Base-by-base conservation (phyloP, 2,888 invertebrate species). In the Diplolepis rosae region DNA sequence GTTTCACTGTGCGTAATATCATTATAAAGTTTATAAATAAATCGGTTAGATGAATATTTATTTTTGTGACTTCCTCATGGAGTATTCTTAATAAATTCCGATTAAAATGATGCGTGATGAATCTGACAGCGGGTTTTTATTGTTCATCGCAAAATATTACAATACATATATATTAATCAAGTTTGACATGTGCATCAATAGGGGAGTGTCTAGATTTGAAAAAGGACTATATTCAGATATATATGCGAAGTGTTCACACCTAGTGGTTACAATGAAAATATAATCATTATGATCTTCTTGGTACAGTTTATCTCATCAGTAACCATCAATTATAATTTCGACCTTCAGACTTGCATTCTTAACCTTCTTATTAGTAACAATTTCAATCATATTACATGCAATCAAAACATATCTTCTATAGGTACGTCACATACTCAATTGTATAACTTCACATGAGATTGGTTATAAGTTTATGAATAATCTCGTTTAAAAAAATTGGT, bases 261-360 rank as follows among this genome's bases (percentile, higher is more conserved):
- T 54, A 56, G 18, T 15, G 13, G 9, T 32, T 22, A 35, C 2
- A 22, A 22, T 22, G 24, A 35, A 56, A 24, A 6, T 5, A 18
- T 35, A 5, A 32, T 56, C 30, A 56, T 32, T 18, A 18, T 54
- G 30, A 32, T 32, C 45, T 61, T 61, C 24, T 61, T 39, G 9
- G 24, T 61, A 39, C 9, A 39, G 24, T 61, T 39, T 61, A n/a
- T 22, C 11, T 61, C 13, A 13, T 48, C 11, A 22, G 22, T 27
- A 27, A 61, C n/a, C 61, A 61, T 24, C 61, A 61, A 39, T 61
- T 61, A 39, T 39, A 27, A 61, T 61, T 39, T 35, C 27, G 39
- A 61, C 61, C 61, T 61, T 61, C 61, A 61, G 39, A 61, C 24
- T n/a, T 61, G 39, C 61, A 61, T 61, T 61, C 61, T 61, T 61